Percentiles rank a stretch among this genome's conserved stretches.
Conservation (phyloP, 1,140 invertebrate genomes). For the Heliothis virescens region DNA sequence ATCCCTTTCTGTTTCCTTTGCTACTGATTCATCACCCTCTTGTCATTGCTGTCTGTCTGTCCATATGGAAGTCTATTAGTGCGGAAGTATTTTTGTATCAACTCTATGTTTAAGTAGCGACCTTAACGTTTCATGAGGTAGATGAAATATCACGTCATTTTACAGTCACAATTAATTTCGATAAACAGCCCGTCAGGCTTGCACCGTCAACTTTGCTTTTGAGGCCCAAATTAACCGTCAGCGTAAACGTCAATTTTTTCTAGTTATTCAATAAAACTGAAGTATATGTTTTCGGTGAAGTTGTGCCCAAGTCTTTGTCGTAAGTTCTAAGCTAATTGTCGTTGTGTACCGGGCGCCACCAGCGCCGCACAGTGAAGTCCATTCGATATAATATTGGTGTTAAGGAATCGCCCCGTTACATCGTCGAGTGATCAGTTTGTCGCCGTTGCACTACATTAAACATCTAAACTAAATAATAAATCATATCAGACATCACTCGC, state of each 20-base stretch:
- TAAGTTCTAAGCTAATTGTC: constrained; percentile 19
- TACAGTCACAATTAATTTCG: constrained; percentile 22
- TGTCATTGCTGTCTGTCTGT: background rate
- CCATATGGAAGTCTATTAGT: constrained; percentile 18
- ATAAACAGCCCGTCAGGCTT: background rate
- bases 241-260: no score
- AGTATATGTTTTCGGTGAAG: no score
- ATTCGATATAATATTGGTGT: background rate
- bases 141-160: constrained; percentile 33
- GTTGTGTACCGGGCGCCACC: background rate
- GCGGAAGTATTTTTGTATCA: constrained; percentile 14
- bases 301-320: background rate
- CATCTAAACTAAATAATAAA: constrained; percentile 49
- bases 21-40: no score
- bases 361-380: background rate
- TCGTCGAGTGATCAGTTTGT: constrained; percentile 4
- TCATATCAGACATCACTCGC: constrained; percentile 36
- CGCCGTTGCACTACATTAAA: constrained; percentile 31
- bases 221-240: no score
- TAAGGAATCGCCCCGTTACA: constrained; percentile 7
- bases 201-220: constrained; percentile 5
- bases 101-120: constrained; percentile 23
- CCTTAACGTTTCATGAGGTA: constrained; percentile 38
- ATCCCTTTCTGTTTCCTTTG: no score
- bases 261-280: no score